phyloP scores from a whole-genome alignment of 2,113 vertebrate genomes.

The Otocyon megalotis region DNA sequence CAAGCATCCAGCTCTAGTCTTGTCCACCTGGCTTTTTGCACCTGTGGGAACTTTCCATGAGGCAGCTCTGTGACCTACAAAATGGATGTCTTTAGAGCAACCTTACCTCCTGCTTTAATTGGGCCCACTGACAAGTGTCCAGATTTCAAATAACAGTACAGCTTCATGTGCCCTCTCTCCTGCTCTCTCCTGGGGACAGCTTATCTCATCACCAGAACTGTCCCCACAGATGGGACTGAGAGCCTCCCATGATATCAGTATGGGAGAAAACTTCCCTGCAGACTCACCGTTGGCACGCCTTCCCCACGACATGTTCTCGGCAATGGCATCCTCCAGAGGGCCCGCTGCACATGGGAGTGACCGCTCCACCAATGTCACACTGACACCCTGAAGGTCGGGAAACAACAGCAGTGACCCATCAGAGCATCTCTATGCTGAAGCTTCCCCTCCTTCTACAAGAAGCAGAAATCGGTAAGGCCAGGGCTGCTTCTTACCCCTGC shows the following conservation, averaged over 20 bases:
- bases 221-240: neutral
- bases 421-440: neutral
- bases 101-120: neutral
- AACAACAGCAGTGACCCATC: neutral
- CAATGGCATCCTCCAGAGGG: constrained; percentile 90
- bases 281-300: constrained; percentile 91
- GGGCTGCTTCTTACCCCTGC: too few species aligned
- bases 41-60: neutral
- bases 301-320: constrained; percentile 89
- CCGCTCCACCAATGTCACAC: constrained; percentile 93
- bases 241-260: fast-evolving
- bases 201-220: neutral
- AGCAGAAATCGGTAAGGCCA: neutral
- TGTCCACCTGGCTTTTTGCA: neutral
- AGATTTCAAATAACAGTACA: neutral
- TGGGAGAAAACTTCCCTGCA: neutral
- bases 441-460: neutral
- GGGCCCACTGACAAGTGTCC: neutral
- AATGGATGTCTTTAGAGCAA: neutral
- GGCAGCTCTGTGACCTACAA: neutral
- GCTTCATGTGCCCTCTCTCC: neutral
- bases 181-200: fast-evolving
- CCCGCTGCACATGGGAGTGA: constrained; percentile 85
- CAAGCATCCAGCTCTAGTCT: neutral
- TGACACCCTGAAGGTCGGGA: constrained; percentile 88